Conservation (phyloP, 92 coral and sea anemone genomes). For the Porites lobata region DNA sequence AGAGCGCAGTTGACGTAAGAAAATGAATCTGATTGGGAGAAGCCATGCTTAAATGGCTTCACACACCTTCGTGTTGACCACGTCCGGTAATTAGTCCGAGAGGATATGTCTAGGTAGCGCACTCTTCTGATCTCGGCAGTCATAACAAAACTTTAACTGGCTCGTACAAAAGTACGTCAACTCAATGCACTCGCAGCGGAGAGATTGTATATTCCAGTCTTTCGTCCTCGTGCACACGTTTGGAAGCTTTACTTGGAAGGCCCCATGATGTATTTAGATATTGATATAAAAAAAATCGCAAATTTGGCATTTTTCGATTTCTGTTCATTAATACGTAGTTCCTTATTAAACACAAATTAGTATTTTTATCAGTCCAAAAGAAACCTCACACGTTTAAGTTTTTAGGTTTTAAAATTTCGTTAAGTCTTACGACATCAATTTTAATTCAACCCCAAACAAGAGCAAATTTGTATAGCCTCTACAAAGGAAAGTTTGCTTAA, state of each 20-base stretch:
- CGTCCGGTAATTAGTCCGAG: not conserved
- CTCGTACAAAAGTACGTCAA: not conserved
- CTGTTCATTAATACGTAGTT: no score
- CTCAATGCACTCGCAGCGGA: not conserved
- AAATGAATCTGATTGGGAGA: not conserved
- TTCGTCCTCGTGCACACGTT: not conserved
- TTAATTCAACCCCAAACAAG: not conserved
- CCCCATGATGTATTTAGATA: not conserved
- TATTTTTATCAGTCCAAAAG: no score
- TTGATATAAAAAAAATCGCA: not conserved
- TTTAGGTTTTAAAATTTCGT: no score
- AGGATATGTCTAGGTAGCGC: not conserved
- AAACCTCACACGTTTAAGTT: not conserved
- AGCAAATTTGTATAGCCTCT: not conserved
- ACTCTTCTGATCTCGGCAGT: not conserved
- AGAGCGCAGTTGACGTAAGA: not conserved
- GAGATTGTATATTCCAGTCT: not conserved
- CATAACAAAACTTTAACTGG: not conserved
- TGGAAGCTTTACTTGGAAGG: not conserved
- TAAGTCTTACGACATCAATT: not conserved
- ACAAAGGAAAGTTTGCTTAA: not conserved
- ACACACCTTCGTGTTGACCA: not conserved
- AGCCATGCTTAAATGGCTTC: not conserved
- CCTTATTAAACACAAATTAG: no score
- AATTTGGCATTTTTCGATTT: no score